These are phyloP conservation scores for Drosophila prostipennis DNA, from an alignment of 2,888 invertebrate species.

Conservation along the genomic window DNA sequence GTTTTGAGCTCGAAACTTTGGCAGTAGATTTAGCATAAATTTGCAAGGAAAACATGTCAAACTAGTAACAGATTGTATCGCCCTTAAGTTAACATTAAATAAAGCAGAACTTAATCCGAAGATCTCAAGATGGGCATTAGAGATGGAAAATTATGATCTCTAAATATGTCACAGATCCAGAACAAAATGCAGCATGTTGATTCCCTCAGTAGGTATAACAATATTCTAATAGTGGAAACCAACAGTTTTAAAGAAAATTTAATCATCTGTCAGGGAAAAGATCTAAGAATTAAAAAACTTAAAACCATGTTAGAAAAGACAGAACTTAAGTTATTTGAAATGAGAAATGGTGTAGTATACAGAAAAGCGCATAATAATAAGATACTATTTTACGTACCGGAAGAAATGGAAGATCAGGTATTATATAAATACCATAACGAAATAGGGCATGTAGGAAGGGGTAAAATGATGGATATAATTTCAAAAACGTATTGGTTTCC, in stretches of 20 bases:
- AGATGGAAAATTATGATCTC: neutral
- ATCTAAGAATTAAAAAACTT: neutral
- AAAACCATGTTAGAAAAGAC: neutral
- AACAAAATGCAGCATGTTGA: neutral
- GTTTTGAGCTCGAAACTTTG: neutral
- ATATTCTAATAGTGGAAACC: neutral
- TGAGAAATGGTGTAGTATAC: neutral
- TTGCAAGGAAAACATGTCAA: neutral
- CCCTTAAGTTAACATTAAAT: neutral
- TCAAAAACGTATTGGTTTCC: neutral
- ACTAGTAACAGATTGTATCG: neutral
- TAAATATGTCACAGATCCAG: neutral
- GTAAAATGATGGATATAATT: too few species aligned
- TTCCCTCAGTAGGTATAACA: neutral
- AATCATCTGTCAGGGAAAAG: neutral
- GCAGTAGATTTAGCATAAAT: neutral
- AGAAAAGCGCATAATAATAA: neutral
- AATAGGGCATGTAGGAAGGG: too few species aligned
- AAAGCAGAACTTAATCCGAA: constrained; percentile 1
- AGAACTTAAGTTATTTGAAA: neutral
- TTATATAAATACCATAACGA: constrained; percentile 3
- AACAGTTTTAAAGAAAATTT: neutral
- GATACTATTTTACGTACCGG: neutral
- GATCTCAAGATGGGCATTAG: neutral
- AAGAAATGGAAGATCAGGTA: constrained; percentile 2